Percentiles rank a stretch among this genome's conserved stretches.
phyloP scores from a whole-genome alignment of 1,140 invertebrate genomes.

The Plutomurus gul region DNA sequence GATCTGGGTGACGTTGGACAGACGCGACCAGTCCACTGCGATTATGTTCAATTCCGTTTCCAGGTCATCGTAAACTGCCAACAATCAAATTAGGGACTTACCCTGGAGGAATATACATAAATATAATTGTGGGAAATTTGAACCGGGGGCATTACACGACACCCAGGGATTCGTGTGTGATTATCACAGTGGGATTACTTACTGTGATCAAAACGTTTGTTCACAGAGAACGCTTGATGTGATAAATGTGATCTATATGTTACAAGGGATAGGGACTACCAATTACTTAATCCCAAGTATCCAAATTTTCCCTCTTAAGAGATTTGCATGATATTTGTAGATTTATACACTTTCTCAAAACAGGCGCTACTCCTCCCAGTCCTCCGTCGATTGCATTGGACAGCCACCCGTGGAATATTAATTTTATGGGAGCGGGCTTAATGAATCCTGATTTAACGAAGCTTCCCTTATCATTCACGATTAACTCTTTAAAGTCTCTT shows the following conservation, averaged over 20 bases:
- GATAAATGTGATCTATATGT: too few relatives aligned
- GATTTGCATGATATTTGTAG: background rate
- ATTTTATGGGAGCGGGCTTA: background rate
- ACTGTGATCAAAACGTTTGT: too few relatives aligned
- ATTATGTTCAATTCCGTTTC: conserved; percentile 17
- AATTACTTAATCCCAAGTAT: too few relatives aligned
- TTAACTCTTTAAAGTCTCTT: background rate
- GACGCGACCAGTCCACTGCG: background rate
- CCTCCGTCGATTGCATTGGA: too few relatives aligned
- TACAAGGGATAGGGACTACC: too few relatives aligned
- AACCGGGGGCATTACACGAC: too few relatives aligned
- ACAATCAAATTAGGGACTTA: background rate
- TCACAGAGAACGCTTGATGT: too few relatives aligned
- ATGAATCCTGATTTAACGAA: conserved; percentile 20
- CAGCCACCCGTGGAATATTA: background rate
- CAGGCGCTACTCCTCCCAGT: background rate
- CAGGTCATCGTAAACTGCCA: background rate
- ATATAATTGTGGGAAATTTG: too few relatives aligned
- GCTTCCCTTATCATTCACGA: background rate
- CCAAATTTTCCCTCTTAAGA: too few relatives aligned
- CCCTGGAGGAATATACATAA: too few relatives aligned
- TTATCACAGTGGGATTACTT: too few relatives aligned
- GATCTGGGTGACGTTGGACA: background rate
- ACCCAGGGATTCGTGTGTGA: too few relatives aligned
- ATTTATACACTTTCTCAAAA: background rate